Conservation (phyloP, 2,888 invertebrate genomes). For the Thymelicus lineola region DNA sequence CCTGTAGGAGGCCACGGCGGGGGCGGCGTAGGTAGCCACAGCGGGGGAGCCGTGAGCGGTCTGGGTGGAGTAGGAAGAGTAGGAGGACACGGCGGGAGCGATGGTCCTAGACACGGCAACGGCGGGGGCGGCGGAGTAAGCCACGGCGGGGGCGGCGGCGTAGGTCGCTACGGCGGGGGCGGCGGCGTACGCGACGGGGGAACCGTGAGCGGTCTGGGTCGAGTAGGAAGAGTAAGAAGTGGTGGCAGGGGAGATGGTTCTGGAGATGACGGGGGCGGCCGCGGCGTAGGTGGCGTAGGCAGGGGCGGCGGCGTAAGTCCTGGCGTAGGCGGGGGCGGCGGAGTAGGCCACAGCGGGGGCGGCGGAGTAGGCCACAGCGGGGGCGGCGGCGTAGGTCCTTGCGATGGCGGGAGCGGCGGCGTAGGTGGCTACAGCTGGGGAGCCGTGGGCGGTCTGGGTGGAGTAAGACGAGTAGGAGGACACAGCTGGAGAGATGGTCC, state of each 20-base stretch:
- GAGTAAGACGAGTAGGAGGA: slow-evolving; percentile 60
- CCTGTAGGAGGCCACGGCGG: slow-evolving; percentile 49
- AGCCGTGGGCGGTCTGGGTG: slow-evolving; percentile 54
- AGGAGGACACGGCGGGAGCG: slow-evolving; percentile 47
- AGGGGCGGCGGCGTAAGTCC: slow-evolving; percentile 54
- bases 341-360: slow-evolving; percentile 49
- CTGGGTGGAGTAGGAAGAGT: slow-evolving; percentile 50
- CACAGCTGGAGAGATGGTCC: slow-evolving; percentile 69
- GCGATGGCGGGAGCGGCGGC: slow-evolving; percentile 53
- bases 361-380: slow-evolving; percentile 49
- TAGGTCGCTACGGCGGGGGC: slow-evolving; percentile 61
- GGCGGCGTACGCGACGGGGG: slow-evolving; percentile 66
- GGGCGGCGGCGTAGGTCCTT: slow-evolving; percentile 58
- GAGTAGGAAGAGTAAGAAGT: slow-evolving; percentile 64
- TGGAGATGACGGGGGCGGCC: slow-evolving; percentile 54
- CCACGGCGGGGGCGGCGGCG: slow-evolving; percentile 49
- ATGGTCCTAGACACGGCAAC: slow-evolving; percentile 42
- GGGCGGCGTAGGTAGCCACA: slow-evolving; percentile 65
- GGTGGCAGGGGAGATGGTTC: slow-evolving; percentile 57
- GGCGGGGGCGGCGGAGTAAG: slow-evolving; percentile 42
- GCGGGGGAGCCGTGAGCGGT: slow-evolving; percentile 52
- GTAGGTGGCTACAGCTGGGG: slow-evolving; percentile 57
- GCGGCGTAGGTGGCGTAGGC: slow-evolving; percentile 55
- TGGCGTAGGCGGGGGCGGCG: slow-evolving; percentile 60
- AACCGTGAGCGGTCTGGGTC: slow-evolving; percentile 59